Base-by-base conservation (phyloP, 2,797 vertebrate genomes). In the Siniperca obscura region DNA sequence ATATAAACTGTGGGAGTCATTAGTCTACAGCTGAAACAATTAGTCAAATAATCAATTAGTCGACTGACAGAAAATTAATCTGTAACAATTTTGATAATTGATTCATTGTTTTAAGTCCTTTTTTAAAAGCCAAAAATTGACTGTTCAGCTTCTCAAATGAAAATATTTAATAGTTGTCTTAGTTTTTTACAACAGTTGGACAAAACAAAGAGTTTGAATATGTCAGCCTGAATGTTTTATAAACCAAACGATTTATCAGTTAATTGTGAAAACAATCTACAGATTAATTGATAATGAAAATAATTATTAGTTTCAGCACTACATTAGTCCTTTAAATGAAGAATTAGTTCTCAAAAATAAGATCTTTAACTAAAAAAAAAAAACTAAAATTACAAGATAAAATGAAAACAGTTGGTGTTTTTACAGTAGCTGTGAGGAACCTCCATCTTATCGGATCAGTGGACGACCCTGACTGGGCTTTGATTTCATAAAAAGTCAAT, bases 21-120 rank as follows among this genome's bases (percentile, higher is more conserved):
- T n/a, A 6, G 3, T 22, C 11, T n/a, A 12, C 19, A 38, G 36
- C 25, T 59, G 60, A 44, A 46, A 3, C n/a, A 19, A 11, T 27
- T 11, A 27, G 9, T 40, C 4, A 0, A 25, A 5, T 17, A 38
- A 10, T 38, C 10, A 46, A 5, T 68, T 19, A 52, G 30, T 12
- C 5, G 1, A 10, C 13, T 1, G 13, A 69, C 48, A 52, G 10
- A 21, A 36, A 16, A 36, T 36, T 1, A 27, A 46, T 17, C n/a
- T 2, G 3, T 8, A 36, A 13, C 19, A 40, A 2, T 10, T 72
- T 7, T 27, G 2, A 14, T 5, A 1, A 9, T 22, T 27, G 46
- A 52, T 59, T 22, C 5, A 7, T 17, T 0, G 0, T 70, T 55
- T 42, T 7, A 25, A 19, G 17, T 9, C 8, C 0, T 65, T 56